Evolutionary conservation across 2,888 invertebrate species (phyloP), one percentile per base, ranked within the genome.

Genomic region (Platypus cylindrus): DNA sequence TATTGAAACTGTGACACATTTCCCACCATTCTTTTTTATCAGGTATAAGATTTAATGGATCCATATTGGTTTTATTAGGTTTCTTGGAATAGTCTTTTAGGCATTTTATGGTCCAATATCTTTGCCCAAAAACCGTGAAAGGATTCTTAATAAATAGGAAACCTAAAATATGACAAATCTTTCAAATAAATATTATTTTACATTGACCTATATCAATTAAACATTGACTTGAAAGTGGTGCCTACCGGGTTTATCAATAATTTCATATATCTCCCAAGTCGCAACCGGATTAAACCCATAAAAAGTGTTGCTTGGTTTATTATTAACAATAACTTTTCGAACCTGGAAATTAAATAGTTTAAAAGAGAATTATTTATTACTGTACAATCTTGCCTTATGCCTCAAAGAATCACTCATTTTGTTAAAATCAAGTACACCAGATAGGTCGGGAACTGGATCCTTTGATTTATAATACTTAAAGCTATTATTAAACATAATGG

Each of bases 401-500:
- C 17, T 31, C 3, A 14, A 16, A 2, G 36, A 37, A 20, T 32
- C 22, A 12, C 26, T 34, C 3, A 30, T 22, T 17, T 55, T 50
- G 24, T 62, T 61, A 38, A 75, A 60, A 57, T 75, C 70, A 41
- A 84, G 53, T 1, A 86, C 77, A 44, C 70, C 53, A n/a, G 62
- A 55, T 8, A 79, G 61, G 49, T 73, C 70, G 1, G 83, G 80
- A 32, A 66, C 64, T 7, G 72, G 71, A 41, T 68, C 68, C 49
- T 73, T 76, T 7, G 74, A 68, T 62, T 86, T 87, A 48, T 78
- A 89, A 62, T 78, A 79, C 58, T 87, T 87, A 57, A 87, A 89
- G 43, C 59, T 61, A 44, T 71, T 68, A 63, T 73, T 78, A 56
- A 86, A 85, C 68, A 68, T 70, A 17, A 23, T 34, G 20, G 8